phyloP scores from a whole-genome alignment of 2,113 vertebrate species.

The Seriola dumerili region DNA sequence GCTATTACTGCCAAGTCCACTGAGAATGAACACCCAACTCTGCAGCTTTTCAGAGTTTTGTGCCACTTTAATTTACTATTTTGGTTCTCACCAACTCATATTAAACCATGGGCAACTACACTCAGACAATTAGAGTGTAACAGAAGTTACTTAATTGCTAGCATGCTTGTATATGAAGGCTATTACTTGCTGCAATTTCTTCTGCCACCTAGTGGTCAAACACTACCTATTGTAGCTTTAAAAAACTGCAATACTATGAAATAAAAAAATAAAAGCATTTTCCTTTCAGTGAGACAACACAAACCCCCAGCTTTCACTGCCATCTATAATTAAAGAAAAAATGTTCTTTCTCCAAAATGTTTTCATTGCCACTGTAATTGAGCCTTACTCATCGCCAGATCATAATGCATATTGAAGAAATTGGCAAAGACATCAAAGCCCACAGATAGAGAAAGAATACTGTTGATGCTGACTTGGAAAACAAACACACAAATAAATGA shows the following conservation, averaged over 20 bases:
- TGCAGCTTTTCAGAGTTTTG: no score
- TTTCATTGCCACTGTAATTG: conserved; percentile 44
- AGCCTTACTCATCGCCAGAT: conserved; percentile 30
- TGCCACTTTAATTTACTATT: no score
- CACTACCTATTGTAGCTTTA: background rate
- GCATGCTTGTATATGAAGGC: background rate
- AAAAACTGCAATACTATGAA: background rate
- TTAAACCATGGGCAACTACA: no score
- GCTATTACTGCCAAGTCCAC: no score
- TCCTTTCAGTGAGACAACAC: conserved; percentile 26
- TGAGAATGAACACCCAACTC: no score
- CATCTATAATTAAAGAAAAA: conserved; percentile 43
- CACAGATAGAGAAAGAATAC: conserved; percentile 43
- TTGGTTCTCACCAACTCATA: no score
- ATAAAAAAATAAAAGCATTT: conserved; percentile 8
- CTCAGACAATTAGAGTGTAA: no score
- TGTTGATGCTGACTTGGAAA: conserved; percentile 65
- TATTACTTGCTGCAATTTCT: background rate
- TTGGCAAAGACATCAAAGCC: conserved; percentile 64
- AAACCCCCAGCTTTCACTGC: conserved; percentile 28
- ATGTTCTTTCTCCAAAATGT: conserved; percentile 32
- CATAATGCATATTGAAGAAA: conserved; percentile 31
- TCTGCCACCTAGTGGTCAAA: background rate
- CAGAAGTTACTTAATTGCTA: no score
- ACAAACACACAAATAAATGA: conserved; percentile 65